Evolutionary conservation across 1,140 invertebrate genomes (phyloP).

Genomic region (Zaprionus lachaisei): DNA sequence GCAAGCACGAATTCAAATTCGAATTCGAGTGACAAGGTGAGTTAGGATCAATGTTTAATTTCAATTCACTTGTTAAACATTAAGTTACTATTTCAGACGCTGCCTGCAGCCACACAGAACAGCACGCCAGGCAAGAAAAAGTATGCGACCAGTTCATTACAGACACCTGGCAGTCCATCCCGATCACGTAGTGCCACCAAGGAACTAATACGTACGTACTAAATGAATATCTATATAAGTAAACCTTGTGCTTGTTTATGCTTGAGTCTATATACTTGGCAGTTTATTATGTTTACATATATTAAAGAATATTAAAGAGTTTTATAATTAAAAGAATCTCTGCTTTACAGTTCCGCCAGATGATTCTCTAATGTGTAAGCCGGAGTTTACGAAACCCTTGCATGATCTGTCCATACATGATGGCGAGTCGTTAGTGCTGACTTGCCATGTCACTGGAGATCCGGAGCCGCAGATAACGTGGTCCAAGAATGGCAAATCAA

Average conservation of each 20-base stretch:
- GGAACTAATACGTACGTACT: conserved; percentile 93
- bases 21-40: conserved; percentile 27
- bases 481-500: conserved; percentile 91
- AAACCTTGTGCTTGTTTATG: not conserved
- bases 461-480: conserved; percentile 96
- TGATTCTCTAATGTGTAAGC: conserved; percentile 92
- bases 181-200: conserved; percentile 95
- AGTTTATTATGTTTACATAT: not conserved
- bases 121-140: conserved; percentile 85
- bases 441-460: conserved; percentile 93
- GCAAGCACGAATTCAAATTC: conserved; percentile 33
- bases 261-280: no score
- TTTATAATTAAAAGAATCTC: no score
- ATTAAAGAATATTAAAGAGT: no score
- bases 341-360: conserved; percentile 90
- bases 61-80: not conserved
- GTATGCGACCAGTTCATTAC: conserved; percentile 91
- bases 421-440: conserved; percentile 91
- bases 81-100: not conserved
- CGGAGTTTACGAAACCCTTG: conserved; percentile 91
- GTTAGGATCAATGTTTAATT: not conserved
- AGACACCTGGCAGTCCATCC: conserved; percentile 89
- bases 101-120: conserved; percentile 54
- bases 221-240: not conserved
- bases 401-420: conserved; percentile 90